Percentiles rank a stretch among this genome's conserved stretches.
Conservation (phyloP, 2,113 vertebrate genomes). For the Silurus glanis region DNA sequence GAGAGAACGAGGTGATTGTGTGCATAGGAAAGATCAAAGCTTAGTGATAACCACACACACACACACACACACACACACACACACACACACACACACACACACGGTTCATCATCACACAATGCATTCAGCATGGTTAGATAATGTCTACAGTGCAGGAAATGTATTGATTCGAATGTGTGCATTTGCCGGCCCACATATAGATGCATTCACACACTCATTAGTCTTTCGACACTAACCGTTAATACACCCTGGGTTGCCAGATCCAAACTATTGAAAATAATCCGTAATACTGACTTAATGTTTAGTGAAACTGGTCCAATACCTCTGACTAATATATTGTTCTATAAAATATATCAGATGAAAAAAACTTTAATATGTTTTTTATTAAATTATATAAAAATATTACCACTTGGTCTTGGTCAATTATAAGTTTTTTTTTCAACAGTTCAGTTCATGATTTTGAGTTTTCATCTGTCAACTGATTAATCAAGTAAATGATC, state of each 20-base stretch:
- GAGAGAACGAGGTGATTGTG: constrained; percentile 16
- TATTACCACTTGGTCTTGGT: not conserved
- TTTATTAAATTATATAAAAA: not conserved
- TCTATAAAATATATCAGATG: not conserved
- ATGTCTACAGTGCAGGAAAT: not conserved
- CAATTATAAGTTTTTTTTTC: not conserved
- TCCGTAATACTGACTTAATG: not conserved
- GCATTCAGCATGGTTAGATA: not conserved
- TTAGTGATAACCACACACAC: constrained; percentile 24
- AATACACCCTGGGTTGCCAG: constrained; percentile 2
- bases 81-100: constrained; percentile 14
- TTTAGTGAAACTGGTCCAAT: not conserved
- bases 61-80: constrained; percentile 18
- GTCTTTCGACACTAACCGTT: not conserved
- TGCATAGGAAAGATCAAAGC: constrained; percentile 41
- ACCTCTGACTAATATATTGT: not conserved
- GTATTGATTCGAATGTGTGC: not conserved
- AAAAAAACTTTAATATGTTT: not conserved
- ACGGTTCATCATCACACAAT: not conserved
- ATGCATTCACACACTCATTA: not conserved
- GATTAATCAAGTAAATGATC: not conserved
- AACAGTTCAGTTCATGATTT: not conserved
- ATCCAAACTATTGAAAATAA: not conserved
- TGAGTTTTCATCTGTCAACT: not conserved
- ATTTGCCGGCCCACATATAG: not conserved